A percentile compares a stretch with the other conserved stretches of the same genome.
Conservation (phyloP, 2,888 invertebrate species). For the Xylocampa areola region DNA sequence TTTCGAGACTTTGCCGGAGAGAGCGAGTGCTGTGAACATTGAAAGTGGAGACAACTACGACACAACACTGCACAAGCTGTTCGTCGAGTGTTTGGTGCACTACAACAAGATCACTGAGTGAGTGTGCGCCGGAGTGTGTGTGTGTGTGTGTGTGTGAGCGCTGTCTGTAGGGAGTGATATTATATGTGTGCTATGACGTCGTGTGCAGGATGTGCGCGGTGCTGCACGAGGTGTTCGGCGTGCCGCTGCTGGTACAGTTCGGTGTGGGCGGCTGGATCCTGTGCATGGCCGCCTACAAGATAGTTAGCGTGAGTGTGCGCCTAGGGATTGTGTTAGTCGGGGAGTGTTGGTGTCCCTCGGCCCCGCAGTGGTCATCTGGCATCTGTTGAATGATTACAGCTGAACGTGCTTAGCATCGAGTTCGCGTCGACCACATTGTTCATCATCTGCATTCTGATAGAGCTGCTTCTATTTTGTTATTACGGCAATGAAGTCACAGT, state of each 20-base stretch:
- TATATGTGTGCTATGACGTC: background rate
- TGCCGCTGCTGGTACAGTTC: slow-evolving; percentile 74
- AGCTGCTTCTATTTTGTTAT: slow-evolving; percentile 87
- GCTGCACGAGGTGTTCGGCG: slow-evolving; percentile 72
- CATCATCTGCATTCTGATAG: slow-evolving; percentile 83
- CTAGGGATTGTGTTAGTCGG: too few species aligned
- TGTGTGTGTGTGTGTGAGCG: background rate
- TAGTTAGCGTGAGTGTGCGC: slow-evolving; percentile 70
- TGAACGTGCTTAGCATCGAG: slow-evolving; percentile 72
- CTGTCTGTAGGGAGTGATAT: background rate
- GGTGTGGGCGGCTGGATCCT: slow-evolving; percentile 78
- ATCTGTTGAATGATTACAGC: slow-evolving; percentile 56
- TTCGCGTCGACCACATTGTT: slow-evolving; percentile 84
- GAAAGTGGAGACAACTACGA: slow-evolving; percentile 48
- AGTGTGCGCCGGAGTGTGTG: slow-evolving; percentile 35
- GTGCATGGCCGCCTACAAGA: slow-evolving; percentile 77
- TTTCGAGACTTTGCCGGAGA: slow-evolving; percentile 63
- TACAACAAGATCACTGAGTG: slow-evolving; percentile 69
- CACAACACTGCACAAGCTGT: slow-evolving; percentile 50
- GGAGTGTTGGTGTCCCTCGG: too few species aligned
- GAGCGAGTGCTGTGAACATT: slow-evolving; percentile 45
- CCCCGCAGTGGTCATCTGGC: too few species aligned
- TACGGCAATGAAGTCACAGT: slow-evolving; percentile 87
- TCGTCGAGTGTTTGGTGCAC: slow-evolving; percentile 66
- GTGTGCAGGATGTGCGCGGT: slow-evolving; percentile 62